A percentile compares a stretch with the other conserved stretches of the same genome.
phyloP scores from a whole-genome alignment of 2,888 invertebrate genomes.

The Mactromeris polynyma region DNA sequence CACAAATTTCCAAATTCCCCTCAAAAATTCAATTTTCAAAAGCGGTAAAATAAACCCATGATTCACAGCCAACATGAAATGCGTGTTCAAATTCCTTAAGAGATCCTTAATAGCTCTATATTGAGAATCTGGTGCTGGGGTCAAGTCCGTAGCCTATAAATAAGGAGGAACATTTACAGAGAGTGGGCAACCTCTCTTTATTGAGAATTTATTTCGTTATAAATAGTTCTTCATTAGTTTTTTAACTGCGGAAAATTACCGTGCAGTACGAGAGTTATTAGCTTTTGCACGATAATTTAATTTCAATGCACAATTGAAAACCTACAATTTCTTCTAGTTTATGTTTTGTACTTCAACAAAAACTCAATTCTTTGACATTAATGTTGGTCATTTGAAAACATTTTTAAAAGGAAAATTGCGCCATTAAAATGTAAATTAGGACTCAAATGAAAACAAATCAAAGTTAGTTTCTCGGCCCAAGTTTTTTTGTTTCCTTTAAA shows the following conservation, averaged over 20 bases:
- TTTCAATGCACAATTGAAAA: slow-evolving; percentile 40
- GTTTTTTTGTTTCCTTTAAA: neutral
- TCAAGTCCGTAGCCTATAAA: neutral
- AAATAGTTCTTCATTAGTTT: slow-evolving; percentile 56
- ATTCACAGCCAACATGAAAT: neutral
- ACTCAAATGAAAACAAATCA: slow-evolving; percentile 19
- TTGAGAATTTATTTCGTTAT: slow-evolving; percentile 19
- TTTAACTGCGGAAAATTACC: slow-evolving; percentile 50
- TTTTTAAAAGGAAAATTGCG: slow-evolving; percentile 20
- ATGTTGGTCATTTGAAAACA: slow-evolving; percentile 29
- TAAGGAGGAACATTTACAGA: neutral
- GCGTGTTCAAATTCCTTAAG: neutral
- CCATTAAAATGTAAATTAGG: slow-evolving; percentile 39
- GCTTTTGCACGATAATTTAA: slow-evolving; percentile 32
- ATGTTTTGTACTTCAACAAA: slow-evolving; percentile 37
- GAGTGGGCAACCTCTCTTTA: neutral
- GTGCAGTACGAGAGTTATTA: slow-evolving; percentile 37
- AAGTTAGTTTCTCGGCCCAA: neutral
- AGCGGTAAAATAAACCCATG: neutral
- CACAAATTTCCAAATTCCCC: neutral
- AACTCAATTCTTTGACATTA: slow-evolving; percentile 1
- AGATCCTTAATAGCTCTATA: neutral
- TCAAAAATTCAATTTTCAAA: neutral
- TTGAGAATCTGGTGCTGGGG: neutral
- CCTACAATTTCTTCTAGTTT: slow-evolving; percentile 50